Evolutionary conservation across 1,140 invertebrate species (phyloP).

Genomic region (Coboldia fuscipes): DNA sequence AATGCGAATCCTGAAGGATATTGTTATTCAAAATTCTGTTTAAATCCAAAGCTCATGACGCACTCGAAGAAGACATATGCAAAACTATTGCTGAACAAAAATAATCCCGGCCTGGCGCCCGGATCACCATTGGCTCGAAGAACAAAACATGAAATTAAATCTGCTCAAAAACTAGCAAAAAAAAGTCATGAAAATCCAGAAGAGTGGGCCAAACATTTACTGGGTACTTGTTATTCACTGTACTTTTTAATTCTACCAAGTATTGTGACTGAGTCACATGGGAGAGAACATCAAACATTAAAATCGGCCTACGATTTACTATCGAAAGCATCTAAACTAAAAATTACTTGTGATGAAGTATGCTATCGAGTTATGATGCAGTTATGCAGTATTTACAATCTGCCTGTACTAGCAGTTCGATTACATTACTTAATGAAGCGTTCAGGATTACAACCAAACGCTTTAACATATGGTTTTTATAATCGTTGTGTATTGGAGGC

Average conservation of each 20-base stretch:
- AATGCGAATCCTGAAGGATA: constrained; percentile 22
- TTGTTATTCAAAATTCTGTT: constrained; percentile 27
- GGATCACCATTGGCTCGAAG: constrained; percentile 77
- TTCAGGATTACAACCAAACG: constrained; percentile 86
- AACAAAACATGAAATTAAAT: constrained; percentile 87
- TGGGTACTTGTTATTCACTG: constrained; percentile 78
- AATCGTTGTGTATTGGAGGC: constrained; percentile 72
- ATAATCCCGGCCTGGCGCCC: constrained; percentile 31
- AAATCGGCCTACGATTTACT: constrained; percentile 71
- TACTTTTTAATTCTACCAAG: constrained; percentile 93
- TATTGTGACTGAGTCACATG: constrained; percentile 30
- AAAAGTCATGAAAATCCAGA: constrained; percentile 53
- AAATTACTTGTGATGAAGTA: constrained; percentile 82
- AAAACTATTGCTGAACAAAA: constrained; percentile 19
- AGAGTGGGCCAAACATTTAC: constrained; percentile 77
- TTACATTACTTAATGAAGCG: constrained; percentile 89
- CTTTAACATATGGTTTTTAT: constrained; percentile 84
- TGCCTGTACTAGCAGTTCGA: constrained; percentile 87
- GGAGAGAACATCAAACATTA: constrained; percentile 55
- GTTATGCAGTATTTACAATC: constrained; percentile 82
- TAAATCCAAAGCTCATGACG: constrained; percentile 25
- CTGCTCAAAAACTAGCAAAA: constrained; percentile 70
- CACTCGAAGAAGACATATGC: constrained; percentile 18
- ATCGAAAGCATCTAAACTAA: constrained; percentile 58
- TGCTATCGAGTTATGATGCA: constrained; percentile 98